Evolutionary conservation across 2,113 vertebrate species (phyloP).

Genomic region (Psilopsiagon aurifrons): DNA sequence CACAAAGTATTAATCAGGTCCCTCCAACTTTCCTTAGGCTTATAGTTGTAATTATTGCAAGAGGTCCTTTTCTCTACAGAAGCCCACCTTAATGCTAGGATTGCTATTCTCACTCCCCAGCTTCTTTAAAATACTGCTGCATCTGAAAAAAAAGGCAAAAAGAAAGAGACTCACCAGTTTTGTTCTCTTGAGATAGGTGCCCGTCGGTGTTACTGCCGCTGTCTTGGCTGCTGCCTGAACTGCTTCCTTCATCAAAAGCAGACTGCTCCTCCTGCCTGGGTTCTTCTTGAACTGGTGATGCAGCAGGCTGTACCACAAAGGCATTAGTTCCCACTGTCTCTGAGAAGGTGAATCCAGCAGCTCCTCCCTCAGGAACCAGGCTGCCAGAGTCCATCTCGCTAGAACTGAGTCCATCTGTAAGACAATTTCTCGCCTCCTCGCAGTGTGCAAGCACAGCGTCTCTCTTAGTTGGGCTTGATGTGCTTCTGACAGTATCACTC

Average conservation of each 20-base stretch:
- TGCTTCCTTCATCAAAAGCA: constrained; percentile 53
- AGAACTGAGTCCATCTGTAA: constrained; percentile 55
- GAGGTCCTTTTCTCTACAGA: not conserved
- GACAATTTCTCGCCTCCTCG: constrained; percentile 42
- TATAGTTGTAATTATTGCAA: not conserved
- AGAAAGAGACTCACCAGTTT: constrained; percentile 80
- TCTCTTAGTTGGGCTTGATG: constrained; percentile 52
- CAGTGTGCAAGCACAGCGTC: constrained; percentile 57
- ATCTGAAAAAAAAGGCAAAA: not conserved
- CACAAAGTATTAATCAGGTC: not conserved
- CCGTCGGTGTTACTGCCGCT: constrained; percentile 68
- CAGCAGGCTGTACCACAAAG: constrained; percentile 72
- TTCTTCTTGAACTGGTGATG: constrained; percentile 57
- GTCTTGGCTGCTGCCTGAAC: constrained; percentile 72
- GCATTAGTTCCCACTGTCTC: constrained; percentile 57
- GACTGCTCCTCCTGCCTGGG: constrained; percentile 67
- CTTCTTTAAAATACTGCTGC: not conserved
- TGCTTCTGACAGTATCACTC: constrained; percentile 53
- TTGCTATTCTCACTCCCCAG: not conserved
- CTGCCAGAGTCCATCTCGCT: constrained; percentile 66
- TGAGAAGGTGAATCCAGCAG: constrained; percentile 61
- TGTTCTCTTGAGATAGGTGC: constrained; percentile 76
- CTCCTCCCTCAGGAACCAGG: constrained; percentile 69
- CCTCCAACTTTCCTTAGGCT: not conserved
- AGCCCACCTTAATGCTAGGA: not conserved